Evolutionary conservation across 2,888 invertebrate species (phyloP), one percentile per base, ranked within the genome.

Genomic region (Aromia moschata): DNA sequence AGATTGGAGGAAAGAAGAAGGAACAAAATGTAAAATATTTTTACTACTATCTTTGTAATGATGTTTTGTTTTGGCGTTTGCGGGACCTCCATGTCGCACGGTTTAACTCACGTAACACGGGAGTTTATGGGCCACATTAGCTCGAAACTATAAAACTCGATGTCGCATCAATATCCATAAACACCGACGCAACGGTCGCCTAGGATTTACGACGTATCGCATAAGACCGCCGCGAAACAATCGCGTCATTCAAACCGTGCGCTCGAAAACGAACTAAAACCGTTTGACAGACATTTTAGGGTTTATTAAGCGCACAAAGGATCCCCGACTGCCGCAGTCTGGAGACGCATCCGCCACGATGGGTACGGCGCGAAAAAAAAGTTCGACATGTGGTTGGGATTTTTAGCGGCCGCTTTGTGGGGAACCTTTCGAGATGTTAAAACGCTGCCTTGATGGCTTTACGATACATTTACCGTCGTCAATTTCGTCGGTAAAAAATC

Each of bases 351-450:
- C 36, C 49, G 37, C 49, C 18, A 37, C 38, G 37, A n/a, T 37
- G 15, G 30, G 10, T 30, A 30, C 46, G 10, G 17, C n/a, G 15
- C n/a, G 18, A 15, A 31, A 53, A 33, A 47, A 60, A 52, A 52
- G 41, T 46, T 52, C 36, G 52, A 60, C 60, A 56, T 47, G 36
- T 56, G 56, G 46, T 56, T 43, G 43, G 41, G 20, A 52, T 56
- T 60, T 56, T 31, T 43, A 46, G 63, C 67, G 67, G 67, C 53
- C 36, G 59, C 64, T 67, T 67, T 67, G 67, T 65, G 49, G 45
- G 18, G 31, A 14, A 41, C 51, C 51, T 44, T 57, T 51, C 37
- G 30, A 41, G 54, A 16, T 44, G 37, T 36, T 54, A 36, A 44
- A 44, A 54, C 37, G 15, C 44, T 44, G 20, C 53, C 44, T 53